Conservation (phyloP, 1,140 invertebrate species). For the Bombus confusus region DNA sequence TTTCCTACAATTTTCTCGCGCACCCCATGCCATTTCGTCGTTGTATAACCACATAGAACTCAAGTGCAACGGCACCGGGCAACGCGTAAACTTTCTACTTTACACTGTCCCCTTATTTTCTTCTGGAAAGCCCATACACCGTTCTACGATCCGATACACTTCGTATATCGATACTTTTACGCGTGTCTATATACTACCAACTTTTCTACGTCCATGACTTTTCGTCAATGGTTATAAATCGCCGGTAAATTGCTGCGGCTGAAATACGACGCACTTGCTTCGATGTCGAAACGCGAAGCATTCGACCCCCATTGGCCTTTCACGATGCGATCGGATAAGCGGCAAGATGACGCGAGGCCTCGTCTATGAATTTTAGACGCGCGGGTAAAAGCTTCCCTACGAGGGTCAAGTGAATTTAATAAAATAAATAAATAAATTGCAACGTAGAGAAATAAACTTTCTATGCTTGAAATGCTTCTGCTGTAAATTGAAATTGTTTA, state of each 20-base stretch:
- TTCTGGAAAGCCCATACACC: background rate
- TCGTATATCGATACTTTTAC: conserved; percentile 24
- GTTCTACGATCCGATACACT: conserved; percentile 11
- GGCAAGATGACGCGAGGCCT: background rate
- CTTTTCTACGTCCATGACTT: background rate
- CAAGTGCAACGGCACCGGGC: background rate
- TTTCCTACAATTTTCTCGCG: background rate
- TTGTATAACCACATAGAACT: conserved; percentile 13
- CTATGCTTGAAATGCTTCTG: no score
- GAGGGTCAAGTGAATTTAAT: no score
- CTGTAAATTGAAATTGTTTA: no score
- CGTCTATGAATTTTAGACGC: no score
- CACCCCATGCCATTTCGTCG: background rate
- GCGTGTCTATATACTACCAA: background rate
- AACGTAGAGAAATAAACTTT: no score
- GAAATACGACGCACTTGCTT: conserved; percentile 9
- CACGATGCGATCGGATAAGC: background rate
- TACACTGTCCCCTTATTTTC: conserved; percentile 27
- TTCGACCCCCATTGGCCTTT: background rate
- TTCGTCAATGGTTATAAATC: conserved; percentile 32
- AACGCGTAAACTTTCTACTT: conserved; percentile 34
- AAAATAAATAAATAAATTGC: no score
- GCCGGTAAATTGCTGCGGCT: conserved; percentile 3
- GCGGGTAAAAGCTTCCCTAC: no score
- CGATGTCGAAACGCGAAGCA: conserved; percentile 5